Conservation (phyloP, 1,140 invertebrate genomes). For the Prorops nasuta region DNA sequence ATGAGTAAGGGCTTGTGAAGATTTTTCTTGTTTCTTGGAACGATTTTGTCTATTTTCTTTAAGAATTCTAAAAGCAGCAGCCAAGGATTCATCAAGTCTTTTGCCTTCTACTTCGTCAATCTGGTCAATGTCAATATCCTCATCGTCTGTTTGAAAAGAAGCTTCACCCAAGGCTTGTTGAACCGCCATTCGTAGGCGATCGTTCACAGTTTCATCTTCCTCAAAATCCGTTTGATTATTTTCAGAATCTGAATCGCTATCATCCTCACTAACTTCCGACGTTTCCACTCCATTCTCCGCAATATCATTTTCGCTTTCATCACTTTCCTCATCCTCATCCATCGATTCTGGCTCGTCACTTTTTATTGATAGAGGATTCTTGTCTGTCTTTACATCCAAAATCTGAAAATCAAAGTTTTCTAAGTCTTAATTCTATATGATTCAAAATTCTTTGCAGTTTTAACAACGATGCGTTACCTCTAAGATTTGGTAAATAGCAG, state of each 20-base stretch:
- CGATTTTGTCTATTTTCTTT: slow-evolving; percentile 61
- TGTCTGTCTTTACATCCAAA: slow-evolving; percentile 65
- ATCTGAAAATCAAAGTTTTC: slow-evolving; percentile 41
- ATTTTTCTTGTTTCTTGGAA: slow-evolving; percentile 65
- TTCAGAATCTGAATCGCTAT: slow-evolving; percentile 40
- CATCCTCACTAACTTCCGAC: slow-evolving; percentile 44
- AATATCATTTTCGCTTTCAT: slow-evolving; percentile 32
- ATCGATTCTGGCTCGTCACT: slow-evolving; percentile 30
- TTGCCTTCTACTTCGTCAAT: slow-evolving; percentile 74
- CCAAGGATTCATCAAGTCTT: slow-evolving; percentile 67
- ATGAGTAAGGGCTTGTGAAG: slow-evolving; percentile 66
- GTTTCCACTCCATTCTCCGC: slow-evolving; percentile 37
- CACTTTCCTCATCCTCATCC: slow-evolving; percentile 44
- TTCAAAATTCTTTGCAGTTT: background rate
- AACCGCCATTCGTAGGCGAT: slow-evolving; percentile 66
- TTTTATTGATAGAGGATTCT: slow-evolving; percentile 57
- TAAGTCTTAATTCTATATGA: slow-evolving; percentile 1
- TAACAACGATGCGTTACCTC: slow-evolving; percentile 52
- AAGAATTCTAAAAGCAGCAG: slow-evolving; percentile 68
- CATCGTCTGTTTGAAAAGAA: slow-evolving; percentile 61
- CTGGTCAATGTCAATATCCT: slow-evolving; percentile 74
- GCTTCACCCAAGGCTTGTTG: slow-evolving; percentile 63
- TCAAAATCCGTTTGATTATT: slow-evolving; percentile 59
- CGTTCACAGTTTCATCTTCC: slow-evolving; percentile 63
- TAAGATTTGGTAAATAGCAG: slow-evolving; percentile 70